Base-by-base conservation (phyloP, 1,140 invertebrate species). In the Drosophila melanica region DNA sequence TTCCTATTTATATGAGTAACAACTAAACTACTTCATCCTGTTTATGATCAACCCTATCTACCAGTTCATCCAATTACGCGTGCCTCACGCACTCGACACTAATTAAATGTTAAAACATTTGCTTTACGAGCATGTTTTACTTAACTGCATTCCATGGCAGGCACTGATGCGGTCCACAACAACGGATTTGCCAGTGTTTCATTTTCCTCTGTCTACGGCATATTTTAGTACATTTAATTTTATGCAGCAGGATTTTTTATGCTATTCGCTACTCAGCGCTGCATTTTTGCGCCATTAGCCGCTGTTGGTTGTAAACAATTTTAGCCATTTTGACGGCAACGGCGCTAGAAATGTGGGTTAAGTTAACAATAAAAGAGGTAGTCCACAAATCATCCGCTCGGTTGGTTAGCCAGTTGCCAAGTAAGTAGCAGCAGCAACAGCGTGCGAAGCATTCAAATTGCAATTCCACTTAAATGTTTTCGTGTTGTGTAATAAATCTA, bases 221-320 rank as follows among this genome's bases (percentile, higher is more conserved):
- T 20, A 67, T 51, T 57, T 47, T 39, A 57, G 51, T 30, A 23
- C 58, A 65, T 57, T 45, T 78, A 78, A 82, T 82, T 68, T 78
- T 75, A 81, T 78, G 71, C 78, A 80, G 65, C 73, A 72, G 58
- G 62, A 73, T 44, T 75, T 47, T 69, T 55, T 50, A 18, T 60
- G 12, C 42, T 58, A 18, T 33, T 60, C 48, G 16, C 45, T 14
- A 14, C 33, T 23, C 35, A 7, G 45, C 27, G 27, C 33, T 39
- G 44, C 53, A 63, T 59, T 79, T 80, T 73, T 77, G 53, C 45
- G 14, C 23, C 39, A 77, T 77, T 54, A 58, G 54, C 60, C 30
- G 45, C 12, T 16, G 41, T 64, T 55, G 41, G 39, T 42, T 71
- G 62, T 67, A 54, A 73, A 60, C 57, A 63, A 84, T 84, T 80